Conservation (phyloP, 2,113 vertebrate species). For the Aleadryas rufinucha region DNA sequence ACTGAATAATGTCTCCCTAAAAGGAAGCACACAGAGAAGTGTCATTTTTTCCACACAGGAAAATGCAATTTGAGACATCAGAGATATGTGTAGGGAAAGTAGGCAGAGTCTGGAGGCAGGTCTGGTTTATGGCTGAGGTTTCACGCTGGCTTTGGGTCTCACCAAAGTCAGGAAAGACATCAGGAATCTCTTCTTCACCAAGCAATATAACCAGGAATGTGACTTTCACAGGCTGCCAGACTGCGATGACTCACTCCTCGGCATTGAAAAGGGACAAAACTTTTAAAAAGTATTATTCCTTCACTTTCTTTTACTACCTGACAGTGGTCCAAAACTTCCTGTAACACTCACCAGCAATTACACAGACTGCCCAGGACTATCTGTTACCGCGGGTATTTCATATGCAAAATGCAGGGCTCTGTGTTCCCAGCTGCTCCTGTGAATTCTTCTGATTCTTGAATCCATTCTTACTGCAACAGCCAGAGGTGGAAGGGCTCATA, state of each 20-base stretch:
- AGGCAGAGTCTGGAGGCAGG: background rate
- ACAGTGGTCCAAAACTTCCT: background rate
- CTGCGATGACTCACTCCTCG: background rate
- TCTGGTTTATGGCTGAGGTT: background rate
- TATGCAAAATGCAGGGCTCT: background rate
- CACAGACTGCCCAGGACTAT: background rate
- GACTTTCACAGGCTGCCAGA: background rate
- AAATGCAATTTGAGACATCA: background rate
- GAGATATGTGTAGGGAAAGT: background rate
- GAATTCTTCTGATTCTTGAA: conserved; percentile 47
- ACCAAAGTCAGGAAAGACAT: background rate
- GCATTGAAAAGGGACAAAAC: background rate
- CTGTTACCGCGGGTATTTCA: background rate
- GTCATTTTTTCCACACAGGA: background rate
- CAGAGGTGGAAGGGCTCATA: conserved; percentile 1
- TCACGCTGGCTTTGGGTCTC: background rate
- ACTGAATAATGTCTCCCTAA: background rate
- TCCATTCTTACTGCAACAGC: background rate
- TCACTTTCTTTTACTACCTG: background rate
- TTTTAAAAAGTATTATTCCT: background rate
- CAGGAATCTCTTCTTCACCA: background rate
- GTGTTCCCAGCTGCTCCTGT: background rate
- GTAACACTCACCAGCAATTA: background rate
- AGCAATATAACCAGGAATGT: background rate
- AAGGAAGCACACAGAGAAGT: background rate